These are phyloP conservation scores for Rhyacophila brunnea DNA, from an alignment of 1,140 invertebrate genomes.

Conservation along the genomic window DNA sequence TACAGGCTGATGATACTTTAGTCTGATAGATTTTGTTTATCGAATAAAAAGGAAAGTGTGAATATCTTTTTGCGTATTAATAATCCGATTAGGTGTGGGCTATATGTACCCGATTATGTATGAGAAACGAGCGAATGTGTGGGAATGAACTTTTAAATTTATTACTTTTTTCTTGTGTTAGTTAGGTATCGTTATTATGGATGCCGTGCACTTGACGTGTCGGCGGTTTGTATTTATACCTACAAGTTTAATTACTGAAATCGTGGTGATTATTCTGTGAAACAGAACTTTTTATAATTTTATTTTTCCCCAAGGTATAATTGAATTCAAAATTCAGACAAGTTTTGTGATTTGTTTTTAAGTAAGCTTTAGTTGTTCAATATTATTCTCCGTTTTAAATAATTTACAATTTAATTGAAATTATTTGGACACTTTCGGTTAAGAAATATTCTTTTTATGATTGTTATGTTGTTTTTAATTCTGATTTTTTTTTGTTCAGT, in stretches of 20 bases:
- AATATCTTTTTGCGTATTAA: no score
- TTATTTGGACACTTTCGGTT: conserved; percentile 33
- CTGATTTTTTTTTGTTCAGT: conserved; percentile 29
- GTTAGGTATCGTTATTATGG: conserved; percentile 16
- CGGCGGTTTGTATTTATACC: conserved; percentile 17
- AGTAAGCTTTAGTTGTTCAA: conserved; percentile 26
- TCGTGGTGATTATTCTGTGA: conserved; percentile 32
- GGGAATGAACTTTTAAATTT: neutral
- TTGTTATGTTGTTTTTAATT: conserved; percentile 33
- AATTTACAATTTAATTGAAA: conserved; percentile 36
- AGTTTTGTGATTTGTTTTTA: conserved; percentile 36
- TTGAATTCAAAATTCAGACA: conserved; percentile 37
- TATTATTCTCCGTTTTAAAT: conserved; percentile 28
- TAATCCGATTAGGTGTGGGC: no score
- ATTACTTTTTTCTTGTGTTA: conserved; percentile 9
- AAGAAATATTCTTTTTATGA: conserved; percentile 31
- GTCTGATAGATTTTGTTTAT: no score
- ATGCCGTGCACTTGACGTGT: conserved; percentile 9
- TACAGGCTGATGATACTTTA: no score
- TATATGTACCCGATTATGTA: neutral
- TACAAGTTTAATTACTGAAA: conserved; percentile 22
- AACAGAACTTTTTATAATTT: conserved; percentile 35
- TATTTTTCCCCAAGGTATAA: conserved; percentile 23
- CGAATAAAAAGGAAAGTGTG: no score
- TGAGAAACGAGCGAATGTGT: neutral